A percentile compares a stretch with the other conserved stretches of the same genome.
Evolutionary conservation across 2,797 vertebrate genomes (phyloP).

Genomic region (Parauchenoglanis punctatus): DNA sequence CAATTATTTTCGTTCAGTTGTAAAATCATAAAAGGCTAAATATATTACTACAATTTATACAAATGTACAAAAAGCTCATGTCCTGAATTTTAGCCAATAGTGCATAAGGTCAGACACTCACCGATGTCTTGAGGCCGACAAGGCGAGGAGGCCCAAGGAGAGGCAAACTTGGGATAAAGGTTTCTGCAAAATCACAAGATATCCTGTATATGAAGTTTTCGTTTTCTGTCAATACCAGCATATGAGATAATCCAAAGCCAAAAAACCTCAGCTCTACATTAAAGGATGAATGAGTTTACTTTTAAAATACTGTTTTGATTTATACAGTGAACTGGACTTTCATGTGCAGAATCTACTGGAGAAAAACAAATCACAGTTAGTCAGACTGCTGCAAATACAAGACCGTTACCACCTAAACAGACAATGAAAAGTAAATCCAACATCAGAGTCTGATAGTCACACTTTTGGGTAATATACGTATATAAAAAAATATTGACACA

Average conservation of each 20-base stretch:
- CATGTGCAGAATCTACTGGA: not conserved
- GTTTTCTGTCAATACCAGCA: not conserved
- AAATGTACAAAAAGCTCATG: not conserved
- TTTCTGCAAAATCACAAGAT: slow-evolving; percentile 77
- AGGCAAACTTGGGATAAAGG: slow-evolving; percentile 98
- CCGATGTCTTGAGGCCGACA: slow-evolving; percentile 99
- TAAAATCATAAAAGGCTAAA: not conserved
- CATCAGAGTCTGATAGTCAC: not conserved
- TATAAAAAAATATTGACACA: not conserved
- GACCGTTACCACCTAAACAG: not conserved
- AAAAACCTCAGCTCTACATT: not conserved
- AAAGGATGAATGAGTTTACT: not conserved
- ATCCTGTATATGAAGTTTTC: not conserved
- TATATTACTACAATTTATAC: not conserved
- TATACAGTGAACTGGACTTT: not conserved
- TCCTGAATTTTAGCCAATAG: not conserved
- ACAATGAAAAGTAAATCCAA: not conserved
- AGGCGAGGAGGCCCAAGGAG: slow-evolving; percentile 97
- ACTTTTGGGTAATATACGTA: not conserved
- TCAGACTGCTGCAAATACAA: not conserved
- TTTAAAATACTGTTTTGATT: too few species aligned
- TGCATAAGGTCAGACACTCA: slow-evolving; percentile 69
- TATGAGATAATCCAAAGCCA: not conserved
- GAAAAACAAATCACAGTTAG: not conserved
- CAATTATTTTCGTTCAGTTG: not conserved